These are phyloP conservation scores for Dreissena polymorpha DNA, from an alignment of 1,140 invertebrate species.

Conservation along the genomic window DNA sequence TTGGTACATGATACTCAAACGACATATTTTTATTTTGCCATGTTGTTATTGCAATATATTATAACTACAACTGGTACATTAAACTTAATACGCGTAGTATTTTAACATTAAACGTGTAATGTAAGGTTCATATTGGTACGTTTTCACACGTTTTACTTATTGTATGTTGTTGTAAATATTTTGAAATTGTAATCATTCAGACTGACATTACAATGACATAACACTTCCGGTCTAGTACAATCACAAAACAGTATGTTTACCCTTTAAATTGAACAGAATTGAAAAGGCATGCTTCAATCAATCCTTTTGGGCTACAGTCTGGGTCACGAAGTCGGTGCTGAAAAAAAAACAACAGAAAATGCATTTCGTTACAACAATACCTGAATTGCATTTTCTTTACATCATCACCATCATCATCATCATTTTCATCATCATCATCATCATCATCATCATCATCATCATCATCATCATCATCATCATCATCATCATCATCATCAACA, in stretches of 20 bases:
- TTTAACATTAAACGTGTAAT: too few species aligned
- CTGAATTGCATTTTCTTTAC: too few species aligned
- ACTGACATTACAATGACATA: background rate
- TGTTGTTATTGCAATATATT: background rate
- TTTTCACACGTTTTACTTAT: background rate
- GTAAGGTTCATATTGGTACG: background rate
- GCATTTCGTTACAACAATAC: too few species aligned
- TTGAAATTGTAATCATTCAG: background rate
- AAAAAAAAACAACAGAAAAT: slow-evolving; percentile 27
- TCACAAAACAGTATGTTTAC: background rate
- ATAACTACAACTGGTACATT: background rate
- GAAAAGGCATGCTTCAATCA: slow-evolving; percentile 62
- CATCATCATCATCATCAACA: too few species aligned
- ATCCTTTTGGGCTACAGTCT: slow-evolving; percentile 53
- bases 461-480: too few species aligned
- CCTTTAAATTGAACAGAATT: slow-evolving; percentile 18
- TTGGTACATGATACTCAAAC: background rate
- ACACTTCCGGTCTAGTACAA: background rate
- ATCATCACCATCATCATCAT: too few species aligned
- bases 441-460: too few species aligned
- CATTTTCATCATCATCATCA: too few species aligned
- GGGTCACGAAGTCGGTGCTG: slow-evolving; percentile 57
- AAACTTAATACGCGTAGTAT: background rate
- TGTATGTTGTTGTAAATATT: background rate
- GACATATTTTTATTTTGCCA: slow-evolving; percentile 16